Conservation (phyloP, 2,113 vertebrate species). For the Platysternon megacephalum region DNA sequence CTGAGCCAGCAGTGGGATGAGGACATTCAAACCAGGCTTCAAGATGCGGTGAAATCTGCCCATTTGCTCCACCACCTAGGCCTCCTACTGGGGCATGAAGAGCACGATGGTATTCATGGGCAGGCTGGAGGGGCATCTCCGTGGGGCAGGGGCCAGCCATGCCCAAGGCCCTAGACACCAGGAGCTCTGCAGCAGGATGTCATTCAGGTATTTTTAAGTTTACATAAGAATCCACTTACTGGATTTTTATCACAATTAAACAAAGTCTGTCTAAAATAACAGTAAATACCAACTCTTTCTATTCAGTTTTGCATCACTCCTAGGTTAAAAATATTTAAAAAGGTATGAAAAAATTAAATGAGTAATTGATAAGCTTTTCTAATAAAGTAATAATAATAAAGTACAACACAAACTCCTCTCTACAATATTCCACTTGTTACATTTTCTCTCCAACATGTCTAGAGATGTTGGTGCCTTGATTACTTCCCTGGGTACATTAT, state of each 20-base stretch:
- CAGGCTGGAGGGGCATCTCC: slow-evolving; percentile 82
- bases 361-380: neutral
- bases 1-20: slow-evolving; percentile 92
- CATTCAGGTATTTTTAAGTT: neutral
- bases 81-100: slow-evolving; percentile 96
- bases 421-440: slow-evolving; percentile 1
- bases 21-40: slow-evolving; percentile 93
- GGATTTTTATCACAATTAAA: neutral
- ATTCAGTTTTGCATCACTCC: neutral
- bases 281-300: neutral
- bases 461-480: neutral
- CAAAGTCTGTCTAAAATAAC: neutral
- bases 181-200: slow-evolving; percentile 30
- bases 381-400: neutral
- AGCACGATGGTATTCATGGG: slow-evolving; percentile 94
- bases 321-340: neutral
- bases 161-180: neutral
- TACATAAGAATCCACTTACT: neutral
- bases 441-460: neutral
- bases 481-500: neutral
- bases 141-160: slow-evolving; percentile 64
- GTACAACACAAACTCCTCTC: neutral
- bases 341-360: neutral
- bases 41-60: slow-evolving; percentile 94
- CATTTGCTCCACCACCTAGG: slow-evolving; percentile 98